Conservation (phyloP, 2,113 vertebrate genomes). For the Apodemus sylvaticus region DNA sequence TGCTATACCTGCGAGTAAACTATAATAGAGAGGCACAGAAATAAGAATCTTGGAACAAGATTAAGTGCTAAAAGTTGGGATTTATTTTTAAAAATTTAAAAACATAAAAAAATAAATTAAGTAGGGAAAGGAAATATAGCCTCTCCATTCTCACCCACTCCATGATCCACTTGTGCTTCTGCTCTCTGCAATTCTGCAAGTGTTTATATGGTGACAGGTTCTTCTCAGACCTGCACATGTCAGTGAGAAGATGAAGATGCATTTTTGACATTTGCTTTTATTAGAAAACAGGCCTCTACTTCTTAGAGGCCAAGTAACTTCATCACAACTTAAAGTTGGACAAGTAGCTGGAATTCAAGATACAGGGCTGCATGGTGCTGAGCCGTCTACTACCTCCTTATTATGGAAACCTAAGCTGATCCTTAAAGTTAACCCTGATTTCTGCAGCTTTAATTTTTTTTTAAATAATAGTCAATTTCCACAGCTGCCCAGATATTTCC, state of each 20-base stretch:
- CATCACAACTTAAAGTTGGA: background rate
- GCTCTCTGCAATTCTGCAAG: background rate
- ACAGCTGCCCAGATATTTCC: background rate
- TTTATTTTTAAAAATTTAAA: background rate
- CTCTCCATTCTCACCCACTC: background rate
- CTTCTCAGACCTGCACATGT: background rate
- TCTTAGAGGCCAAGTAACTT: background rate
- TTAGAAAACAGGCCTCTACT: background rate
- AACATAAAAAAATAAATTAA: background rate
- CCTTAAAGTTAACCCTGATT: background rate
- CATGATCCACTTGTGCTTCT: background rate
- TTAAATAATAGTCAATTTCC: background rate
- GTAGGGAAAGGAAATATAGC: background rate
- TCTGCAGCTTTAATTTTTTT: background rate
- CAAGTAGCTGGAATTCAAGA: conserved; percentile 1
- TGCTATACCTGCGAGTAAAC: conserved; percentile 16
- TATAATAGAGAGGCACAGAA: background rate
- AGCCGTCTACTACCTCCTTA: background rate
- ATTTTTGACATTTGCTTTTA: background rate
- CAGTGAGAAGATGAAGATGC: background rate
- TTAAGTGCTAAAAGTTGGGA: conserved; percentile 9
- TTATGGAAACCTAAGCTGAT: background rate
- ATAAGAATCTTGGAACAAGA: conserved; percentile 5
- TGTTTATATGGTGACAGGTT: background rate
- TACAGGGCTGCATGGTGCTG: background rate